Percentiles rank a stretch among this genome's conserved stretches.
Conservation (phyloP, 2,797 vertebrate species). For the Parambassis ranga region DNA sequence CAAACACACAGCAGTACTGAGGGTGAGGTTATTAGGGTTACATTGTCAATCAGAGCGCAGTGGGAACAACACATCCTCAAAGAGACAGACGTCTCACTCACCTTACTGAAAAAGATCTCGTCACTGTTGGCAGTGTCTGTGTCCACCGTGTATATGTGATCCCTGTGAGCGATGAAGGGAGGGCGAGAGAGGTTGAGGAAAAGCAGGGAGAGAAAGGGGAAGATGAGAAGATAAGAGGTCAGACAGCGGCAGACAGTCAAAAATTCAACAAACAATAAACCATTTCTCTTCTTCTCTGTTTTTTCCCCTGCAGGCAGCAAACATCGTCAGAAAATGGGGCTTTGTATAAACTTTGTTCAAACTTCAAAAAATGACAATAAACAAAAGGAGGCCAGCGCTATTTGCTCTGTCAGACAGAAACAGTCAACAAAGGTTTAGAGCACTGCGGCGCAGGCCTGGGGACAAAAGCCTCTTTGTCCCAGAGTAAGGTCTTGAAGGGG, state of each 20-base stretch:
- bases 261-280: constrained; percentile 63
- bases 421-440: constrained; percentile 81
- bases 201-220: constrained; percentile 13
- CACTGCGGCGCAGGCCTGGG: constrained; percentile 60
- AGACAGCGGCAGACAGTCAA: constrained; percentile 64
- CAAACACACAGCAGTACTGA: constrained; percentile 9
- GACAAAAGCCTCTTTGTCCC: constrained; percentile 82
- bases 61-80: constrained; percentile 44
- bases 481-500: constrained; percentile 60
- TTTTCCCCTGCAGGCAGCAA: constrained; percentile 58
- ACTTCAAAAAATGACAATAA: constrained; percentile 77
- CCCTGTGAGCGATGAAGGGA: constrained; percentile 78
- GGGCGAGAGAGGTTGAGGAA: neutral
- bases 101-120: constrained; percentile 99
- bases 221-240: constrained; percentile 65
- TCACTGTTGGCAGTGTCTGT: constrained; percentile 90
- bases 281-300: constrained; percentile 42
- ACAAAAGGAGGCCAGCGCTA: constrained; percentile 78
- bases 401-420: constrained; percentile 80
- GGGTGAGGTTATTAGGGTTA: constrained; percentile 46
- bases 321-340: constrained; percentile 63
- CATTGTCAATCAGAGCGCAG: constrained; percentile 38
- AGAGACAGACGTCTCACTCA: constrained; percentile 81
- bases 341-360: constrained; percentile 81
- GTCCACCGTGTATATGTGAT: constrained; percentile 99